Percentiles rank a stretch among this genome's conserved stretches.
Conservation (phyloP, 2,888 invertebrate species). For the Tenthredo scrophulariae region DNA sequence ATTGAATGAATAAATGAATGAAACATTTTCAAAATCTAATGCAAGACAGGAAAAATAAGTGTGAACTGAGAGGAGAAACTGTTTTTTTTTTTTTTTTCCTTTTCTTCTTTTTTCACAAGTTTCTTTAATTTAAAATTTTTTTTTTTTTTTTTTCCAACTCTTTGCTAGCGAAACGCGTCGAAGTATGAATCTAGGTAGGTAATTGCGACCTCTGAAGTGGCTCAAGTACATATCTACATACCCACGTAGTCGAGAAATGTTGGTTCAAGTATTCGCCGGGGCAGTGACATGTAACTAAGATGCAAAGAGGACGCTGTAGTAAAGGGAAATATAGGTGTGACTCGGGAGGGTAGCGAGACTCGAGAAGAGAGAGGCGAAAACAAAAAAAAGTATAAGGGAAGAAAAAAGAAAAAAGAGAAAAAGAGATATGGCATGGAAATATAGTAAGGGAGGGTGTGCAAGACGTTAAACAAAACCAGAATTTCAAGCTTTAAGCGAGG, state of each 20-base stretch:
- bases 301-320: conserved; percentile 58
- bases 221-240: neutral
- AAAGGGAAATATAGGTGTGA: conserved; percentile 61
- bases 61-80: neutral
- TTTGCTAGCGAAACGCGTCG: neutral
- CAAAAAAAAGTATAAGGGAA: conserved; percentile 23
- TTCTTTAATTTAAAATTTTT: neutral
- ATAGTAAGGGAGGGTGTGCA: neutral
- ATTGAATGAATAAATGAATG: neutral
- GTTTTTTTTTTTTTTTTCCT: neutral
- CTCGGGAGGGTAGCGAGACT: conserved; percentile 24
- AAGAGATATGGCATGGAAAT: conserved; percentile 1
- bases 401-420: neutral
- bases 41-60: neutral
- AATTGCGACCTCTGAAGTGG: conserved; percentile 28
- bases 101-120: neutral
- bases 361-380: conserved; percentile 12
- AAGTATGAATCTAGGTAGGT: conserved; percentile 31
- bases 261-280: conserved; percentile 53
- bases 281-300: conserved; percentile 67
- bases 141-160: neutral
- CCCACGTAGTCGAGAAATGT: conserved; percentile 41
- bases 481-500: neutral
- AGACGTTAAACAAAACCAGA: conserved; percentile 37
- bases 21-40: neutral